A percentile compares a stretch with the other conserved stretches of the same genome.
These are phyloP conservation scores for Chelonus formosanus DNA, from an alignment of 2,888 invertebrate species.

Conservation along the genomic window DNA sequence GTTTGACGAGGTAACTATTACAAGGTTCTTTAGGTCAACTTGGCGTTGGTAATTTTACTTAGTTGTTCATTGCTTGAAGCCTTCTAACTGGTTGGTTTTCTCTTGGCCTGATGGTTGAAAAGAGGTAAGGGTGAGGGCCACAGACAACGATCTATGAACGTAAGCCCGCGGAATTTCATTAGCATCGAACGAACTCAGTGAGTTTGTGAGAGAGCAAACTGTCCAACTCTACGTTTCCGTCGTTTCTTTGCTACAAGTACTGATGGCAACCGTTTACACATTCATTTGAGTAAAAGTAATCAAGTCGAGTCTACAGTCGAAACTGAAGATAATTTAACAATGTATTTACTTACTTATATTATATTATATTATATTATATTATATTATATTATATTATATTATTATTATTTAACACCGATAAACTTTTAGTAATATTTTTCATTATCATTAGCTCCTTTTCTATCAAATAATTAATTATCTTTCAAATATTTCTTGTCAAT, in stretches of 20 bases:
- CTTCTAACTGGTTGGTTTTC: not conserved
- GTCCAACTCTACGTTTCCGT: conserved; percentile 51
- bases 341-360: not conserved
- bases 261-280: conserved; percentile 27
- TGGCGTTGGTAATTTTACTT: conserved; percentile 18
- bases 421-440: no score
- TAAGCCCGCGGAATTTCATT: conserved; percentile 58
- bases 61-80: conserved; percentile 2
- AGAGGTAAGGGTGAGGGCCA: conserved; percentile 26
- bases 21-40: conserved; percentile 13
- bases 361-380: no score
- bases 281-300: conserved; percentile 29
- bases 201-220: conserved; percentile 43
- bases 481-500: no score
- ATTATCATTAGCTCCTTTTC: no score
- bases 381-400: no score
- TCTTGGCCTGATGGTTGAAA: conserved; percentile 5
- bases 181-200: conserved; percentile 53
- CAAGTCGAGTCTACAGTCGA: conserved; percentile 9
- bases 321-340: conserved; percentile 2
- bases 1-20: no score
- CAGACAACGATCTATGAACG: conserved; percentile 51
- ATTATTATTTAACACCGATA: no score
- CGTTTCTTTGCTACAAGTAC: conserved; percentile 42
- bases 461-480: no score